Evolutionary conservation across 2,797 vertebrate species (phyloP).

Genomic region (Poecilia gillii): DNA sequence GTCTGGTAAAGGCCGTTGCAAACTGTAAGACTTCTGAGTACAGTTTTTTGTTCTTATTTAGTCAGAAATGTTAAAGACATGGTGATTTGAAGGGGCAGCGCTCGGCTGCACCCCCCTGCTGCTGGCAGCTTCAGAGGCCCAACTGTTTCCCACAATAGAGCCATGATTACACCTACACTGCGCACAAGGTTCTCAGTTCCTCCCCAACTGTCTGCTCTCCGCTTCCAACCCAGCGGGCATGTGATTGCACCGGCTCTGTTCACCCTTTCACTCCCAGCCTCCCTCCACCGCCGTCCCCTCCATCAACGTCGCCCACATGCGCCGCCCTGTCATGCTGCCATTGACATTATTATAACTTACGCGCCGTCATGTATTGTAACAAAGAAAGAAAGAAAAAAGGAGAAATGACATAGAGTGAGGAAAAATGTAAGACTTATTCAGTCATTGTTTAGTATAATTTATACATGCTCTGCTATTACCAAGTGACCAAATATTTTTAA

Average conservation of each 20-base stretch:
- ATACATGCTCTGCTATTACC: not conserved
- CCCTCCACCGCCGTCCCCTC: slow-evolving; percentile 47
- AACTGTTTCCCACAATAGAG: slow-evolving; percentile 80
- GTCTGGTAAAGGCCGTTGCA: slow-evolving; percentile 30
- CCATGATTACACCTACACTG: slow-evolving; percentile 81
- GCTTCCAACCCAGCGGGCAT: slow-evolving; percentile 68
- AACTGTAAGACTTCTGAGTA: slow-evolving; percentile 35
- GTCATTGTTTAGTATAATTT: not conserved
- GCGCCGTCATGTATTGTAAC: slow-evolving; percentile 29
- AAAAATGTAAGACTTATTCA: not conserved
- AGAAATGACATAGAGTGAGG: not conserved
- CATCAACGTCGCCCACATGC: slow-evolving; percentile 60
- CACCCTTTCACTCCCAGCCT: slow-evolving; percentile 61
- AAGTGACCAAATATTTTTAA: not conserved
- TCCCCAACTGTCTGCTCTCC: slow-evolving; percentile 60
- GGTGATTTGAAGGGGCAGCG: slow-evolving; percentile 66
- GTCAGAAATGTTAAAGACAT: slow-evolving; percentile 70
- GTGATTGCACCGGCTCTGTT: slow-evolving; percentile 68
- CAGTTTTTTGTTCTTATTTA: slow-evolving; percentile 55
- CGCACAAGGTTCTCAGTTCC: slow-evolving; percentile 57
- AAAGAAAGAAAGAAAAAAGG: slow-evolving; percentile 7
- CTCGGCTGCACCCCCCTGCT: slow-evolving; percentile 44
- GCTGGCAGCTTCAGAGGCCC: slow-evolving; percentile 66
- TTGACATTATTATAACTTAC: slow-evolving; percentile 37
- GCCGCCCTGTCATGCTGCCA: slow-evolving; percentile 36